Conservation (phyloP, 2,888 invertebrate species). For the Pegoplata infirma region DNA sequence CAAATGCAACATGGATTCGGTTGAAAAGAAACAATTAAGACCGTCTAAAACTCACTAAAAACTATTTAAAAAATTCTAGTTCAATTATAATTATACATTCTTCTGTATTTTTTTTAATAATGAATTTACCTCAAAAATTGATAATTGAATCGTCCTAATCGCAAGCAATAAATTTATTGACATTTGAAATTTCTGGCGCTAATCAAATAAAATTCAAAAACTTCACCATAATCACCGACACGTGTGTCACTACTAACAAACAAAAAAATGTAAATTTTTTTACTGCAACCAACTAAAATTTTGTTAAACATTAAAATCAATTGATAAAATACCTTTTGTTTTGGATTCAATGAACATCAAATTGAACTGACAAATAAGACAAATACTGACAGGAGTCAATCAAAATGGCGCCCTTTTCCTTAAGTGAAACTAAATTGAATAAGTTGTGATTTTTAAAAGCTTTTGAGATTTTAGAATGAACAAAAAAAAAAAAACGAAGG, state of each 20-base stretch:
- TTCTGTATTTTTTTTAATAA: too few relatives aligned
- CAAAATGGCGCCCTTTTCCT: slow-evolving; percentile 64
- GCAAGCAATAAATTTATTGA: too few relatives aligned
- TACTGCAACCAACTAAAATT: background rate
- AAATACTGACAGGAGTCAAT: slow-evolving; percentile 76
- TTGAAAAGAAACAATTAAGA: too few relatives aligned
- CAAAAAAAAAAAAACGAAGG: background rate
- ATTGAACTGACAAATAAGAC: slow-evolving; percentile 75
- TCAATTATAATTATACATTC: too few relatives aligned
- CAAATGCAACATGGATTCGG: too few relatives aligned
- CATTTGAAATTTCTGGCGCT: background rate
- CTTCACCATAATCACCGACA: background rate
- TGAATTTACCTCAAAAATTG: too few relatives aligned
- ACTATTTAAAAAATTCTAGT: too few relatives aligned
- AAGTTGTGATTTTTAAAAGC: slow-evolving; percentile 10
- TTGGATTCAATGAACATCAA: slow-evolving; percentile 35
- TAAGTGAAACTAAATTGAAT: slow-evolving; percentile 11
- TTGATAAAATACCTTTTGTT: background rate
- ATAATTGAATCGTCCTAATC: too few relatives aligned
- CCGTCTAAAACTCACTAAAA: too few relatives aligned
- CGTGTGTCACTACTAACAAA: background rate
- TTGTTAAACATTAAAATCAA: slow-evolving; percentile 3
- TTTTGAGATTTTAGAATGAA: background rate
- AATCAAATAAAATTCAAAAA: background rate
- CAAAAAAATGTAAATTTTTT: background rate